A percentile compares a stretch with the other conserved stretches of the same genome.
Conservation (phyloP, 92 coral and sea anemone species). For the Heteractis magnifica region DNA sequence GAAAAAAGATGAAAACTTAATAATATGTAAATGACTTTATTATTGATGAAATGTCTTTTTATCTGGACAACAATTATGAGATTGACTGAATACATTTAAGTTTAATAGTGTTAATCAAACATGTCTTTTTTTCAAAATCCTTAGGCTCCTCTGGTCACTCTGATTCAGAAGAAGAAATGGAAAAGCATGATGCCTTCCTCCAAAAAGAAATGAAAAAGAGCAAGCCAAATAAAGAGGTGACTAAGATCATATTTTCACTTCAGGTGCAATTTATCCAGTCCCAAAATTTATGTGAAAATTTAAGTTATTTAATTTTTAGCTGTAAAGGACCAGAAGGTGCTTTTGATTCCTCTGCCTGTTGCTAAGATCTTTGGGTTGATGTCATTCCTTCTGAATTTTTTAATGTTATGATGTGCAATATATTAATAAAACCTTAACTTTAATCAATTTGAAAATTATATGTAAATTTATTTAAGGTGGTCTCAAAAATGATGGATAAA, state of each 20-base stretch:
- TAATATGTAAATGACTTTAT: not conserved
- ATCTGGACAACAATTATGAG: not conserved
- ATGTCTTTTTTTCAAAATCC: no score
- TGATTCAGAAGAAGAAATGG: conserved; percentile 25
- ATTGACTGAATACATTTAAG: not conserved
- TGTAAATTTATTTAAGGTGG: not conserved
- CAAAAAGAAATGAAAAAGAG: conserved; percentile 25
- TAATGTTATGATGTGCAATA: no score
- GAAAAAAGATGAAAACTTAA: not conserved
- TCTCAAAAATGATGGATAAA: not conserved
- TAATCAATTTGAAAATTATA: not conserved
- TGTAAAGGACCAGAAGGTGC: no score
- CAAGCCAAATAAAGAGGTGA: conserved; percentile 33
- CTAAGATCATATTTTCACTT: not conserved
- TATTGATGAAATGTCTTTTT: not conserved
- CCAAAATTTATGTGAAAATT: no score
- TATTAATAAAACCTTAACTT: not conserved
- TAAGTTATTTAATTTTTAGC: not conserved
- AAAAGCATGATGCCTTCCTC: conserved; percentile 27
- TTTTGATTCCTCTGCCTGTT: no score
- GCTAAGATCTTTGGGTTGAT: no score
- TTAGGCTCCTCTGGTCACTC: conserved; percentile 11
- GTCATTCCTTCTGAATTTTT: no score
- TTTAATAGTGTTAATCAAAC: no score
- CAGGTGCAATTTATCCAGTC: not conserved